Evolutionary conservation across 1,140 invertebrate genomes (phyloP), one percentile per base, ranked within the genome.

Genomic region (Wiebesia pumilae): DNA sequence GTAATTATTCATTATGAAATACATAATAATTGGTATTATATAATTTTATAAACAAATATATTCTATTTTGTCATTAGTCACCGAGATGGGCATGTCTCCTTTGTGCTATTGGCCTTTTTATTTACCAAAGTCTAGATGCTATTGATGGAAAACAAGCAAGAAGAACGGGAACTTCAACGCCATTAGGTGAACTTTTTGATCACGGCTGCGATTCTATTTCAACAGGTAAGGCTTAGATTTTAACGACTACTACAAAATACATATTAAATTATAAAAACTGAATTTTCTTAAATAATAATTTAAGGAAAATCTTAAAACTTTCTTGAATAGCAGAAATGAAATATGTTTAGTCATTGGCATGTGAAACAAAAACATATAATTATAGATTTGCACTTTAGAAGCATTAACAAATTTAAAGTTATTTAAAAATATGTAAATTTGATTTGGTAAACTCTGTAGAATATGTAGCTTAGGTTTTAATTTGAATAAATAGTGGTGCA

Each of bases 141-240:
- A 98, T 98, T 85, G 99, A 99, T 95, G 99, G 99, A n/a, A 99
- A 99, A 94, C 99, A 99, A 94, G 99, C 99, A 0, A 95, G 99
- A 86, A 95, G 99, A 91, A 99, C 99, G 33, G 97, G 97, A 71
- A 97, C 97, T 80, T 98, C 97, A 85, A 97, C 97, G 54, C 98
- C 99, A 0, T 94, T 99, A 30, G 99, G 99, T 2, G 99, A 99
- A 95, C 95, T 99, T 7, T 99, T 99, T 94, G 99, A 99, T 95
- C 99, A 99, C 95, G 99, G 99, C 89, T 99, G 99, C 94, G 99
- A 99, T 94, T 99, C 98, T 33, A 96, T 98, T 92, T 98, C 97
- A 33, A 98, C 97, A 89, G 95, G 95, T 96, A 92, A 89, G 75
- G 83, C 67, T 83, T 65, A 30, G 24, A 84, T 84, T 62, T 71